Conservation (phyloP, 1,140 invertebrate species). For the Acyrthosiphon pisum region DNA sequence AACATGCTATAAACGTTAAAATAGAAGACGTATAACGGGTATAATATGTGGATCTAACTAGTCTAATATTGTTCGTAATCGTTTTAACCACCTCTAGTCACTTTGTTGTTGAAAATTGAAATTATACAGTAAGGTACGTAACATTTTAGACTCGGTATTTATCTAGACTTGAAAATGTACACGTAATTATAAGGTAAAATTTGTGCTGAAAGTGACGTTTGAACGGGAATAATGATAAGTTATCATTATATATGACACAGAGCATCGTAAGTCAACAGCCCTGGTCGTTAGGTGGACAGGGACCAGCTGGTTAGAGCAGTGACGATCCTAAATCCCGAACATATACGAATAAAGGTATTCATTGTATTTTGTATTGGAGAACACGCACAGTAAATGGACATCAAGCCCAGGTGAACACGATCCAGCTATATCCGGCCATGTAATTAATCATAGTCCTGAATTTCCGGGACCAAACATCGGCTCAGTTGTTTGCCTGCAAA, state of each 20-base stretch:
- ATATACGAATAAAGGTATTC: neutral
- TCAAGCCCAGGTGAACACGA: slow-evolving; percentile 45
- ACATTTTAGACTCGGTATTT: neutral
- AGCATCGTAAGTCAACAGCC: neutral
- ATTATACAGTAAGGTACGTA: neutral
- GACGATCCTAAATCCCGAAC: neutral
- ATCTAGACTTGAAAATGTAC: neutral
- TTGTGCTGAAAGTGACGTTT: slow-evolving; percentile 3
- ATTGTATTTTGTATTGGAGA: slow-evolving; percentile 25
- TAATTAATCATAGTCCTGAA: slow-evolving; percentile 53
- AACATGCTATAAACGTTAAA: neutral
- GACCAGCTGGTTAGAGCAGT: neutral
- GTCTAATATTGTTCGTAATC: neutral
- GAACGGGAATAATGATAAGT: slow-evolving; percentile 33
- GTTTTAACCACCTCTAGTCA: neutral
- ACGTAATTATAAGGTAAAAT: neutral
- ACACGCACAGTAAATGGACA: slow-evolving; percentile 18
- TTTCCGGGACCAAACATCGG: slow-evolving; percentile 31
- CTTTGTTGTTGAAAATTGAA: neutral
- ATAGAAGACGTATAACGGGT: too few relatives aligned
- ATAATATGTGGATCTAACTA: neutral
- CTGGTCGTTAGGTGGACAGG: neutral
- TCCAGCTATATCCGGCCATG: slow-evolving; percentile 9
- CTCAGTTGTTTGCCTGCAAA: neutral
- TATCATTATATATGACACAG: neutral